Base-by-base conservation (phyloP, 2,113 vertebrate genomes). In the Psammodynastes pulverulentus region DNA sequence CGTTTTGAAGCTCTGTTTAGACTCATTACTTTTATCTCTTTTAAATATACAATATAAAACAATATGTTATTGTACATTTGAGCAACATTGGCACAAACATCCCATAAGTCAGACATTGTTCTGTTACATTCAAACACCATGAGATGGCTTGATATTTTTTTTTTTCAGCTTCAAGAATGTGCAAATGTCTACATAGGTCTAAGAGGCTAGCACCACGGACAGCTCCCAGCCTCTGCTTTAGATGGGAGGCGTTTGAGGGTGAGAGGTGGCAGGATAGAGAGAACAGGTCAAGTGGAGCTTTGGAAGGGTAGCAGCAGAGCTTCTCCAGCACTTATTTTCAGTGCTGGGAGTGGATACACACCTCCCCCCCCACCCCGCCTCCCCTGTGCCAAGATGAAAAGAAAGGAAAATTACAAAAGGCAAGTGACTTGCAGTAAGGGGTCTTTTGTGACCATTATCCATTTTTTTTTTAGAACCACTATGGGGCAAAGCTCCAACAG, bases 31-130 rank as follows among this genome's bases (percentile, higher is more conserved):
- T 92, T 95, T 97, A 94, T 96, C 97, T 94, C 95, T 87, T 90
- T 96, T 94, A 96, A 96, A 95, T 96, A 95, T 96, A 97, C 96
- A 96, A 96, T 97, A 97, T 97, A 98, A 98, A 97, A 97, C 97
- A 96, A 95, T 96, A 97, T 95, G 95, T 96, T 96, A 92, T 96
- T 96, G 96, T 97, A 97, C 95, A 95, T 94, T 96, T 92, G 91
- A 90, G 96, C 96, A 95, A 96, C 96, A 96, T 98, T 98, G 98
- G 98, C 98, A 98, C 98, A 95, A 95, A 98, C 96, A 95, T 93
- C 87, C 62, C 88, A 86, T 95, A 96, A 89, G 94, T 94, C 93
- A 93, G 93, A 93, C 90, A 67, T 86, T 89, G 93, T 93, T 87
- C 91, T 49, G 92, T 95, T 95, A 95, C 96, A 94, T 94, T 97